phyloP scores from a whole-genome alignment of 2,888 invertebrate species.

The Apotomis turbidana region DNA sequence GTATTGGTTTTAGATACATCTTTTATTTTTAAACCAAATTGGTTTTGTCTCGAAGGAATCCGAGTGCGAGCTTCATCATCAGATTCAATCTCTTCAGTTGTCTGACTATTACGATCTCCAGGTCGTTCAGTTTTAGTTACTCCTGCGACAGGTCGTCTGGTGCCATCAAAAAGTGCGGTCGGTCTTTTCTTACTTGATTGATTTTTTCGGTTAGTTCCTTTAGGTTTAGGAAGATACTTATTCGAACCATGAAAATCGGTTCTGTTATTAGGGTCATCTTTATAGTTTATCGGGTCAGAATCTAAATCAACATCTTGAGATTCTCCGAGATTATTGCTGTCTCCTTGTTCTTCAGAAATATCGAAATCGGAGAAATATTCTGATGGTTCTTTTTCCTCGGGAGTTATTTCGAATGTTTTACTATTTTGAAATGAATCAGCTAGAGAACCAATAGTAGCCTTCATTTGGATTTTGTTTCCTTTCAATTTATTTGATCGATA shows the following conservation, averaged over 20 bases:
- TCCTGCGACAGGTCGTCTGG: not conserved
- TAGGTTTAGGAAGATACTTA: conserved; percentile 29
- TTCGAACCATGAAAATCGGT: conserved; percentile 37
- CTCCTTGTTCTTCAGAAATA: not conserved
- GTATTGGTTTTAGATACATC: not conserved
- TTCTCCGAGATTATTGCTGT: conserved; percentile 3
- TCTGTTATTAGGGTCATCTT: conserved; percentile 31
- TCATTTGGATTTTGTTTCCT: not conserved
- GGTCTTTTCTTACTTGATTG: conserved; percentile 14
- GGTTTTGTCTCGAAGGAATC: conserved; percentile 11
- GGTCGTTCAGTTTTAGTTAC: not conserved
- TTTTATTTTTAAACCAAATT: conserved; percentile 9
- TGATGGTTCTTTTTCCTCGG: not conserved
- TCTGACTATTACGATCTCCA: conserved; percentile 4
- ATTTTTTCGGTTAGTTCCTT: conserved; percentile 16
- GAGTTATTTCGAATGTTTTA: not conserved
- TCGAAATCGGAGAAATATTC: not conserved
- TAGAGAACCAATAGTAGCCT: not conserved
- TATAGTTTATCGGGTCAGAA: conserved; percentile 29
- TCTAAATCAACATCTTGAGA: conserved; percentile 18
- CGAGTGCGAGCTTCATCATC: conserved; percentile 4
- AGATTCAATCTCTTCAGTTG: not conserved
- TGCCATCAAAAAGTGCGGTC: conserved; percentile 1
- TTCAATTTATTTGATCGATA: not conserved
- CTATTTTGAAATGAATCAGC: not conserved